phyloP scores from a whole-genome alignment of 2,113 vertebrate genomes.

The Callipepla californica region DNA sequence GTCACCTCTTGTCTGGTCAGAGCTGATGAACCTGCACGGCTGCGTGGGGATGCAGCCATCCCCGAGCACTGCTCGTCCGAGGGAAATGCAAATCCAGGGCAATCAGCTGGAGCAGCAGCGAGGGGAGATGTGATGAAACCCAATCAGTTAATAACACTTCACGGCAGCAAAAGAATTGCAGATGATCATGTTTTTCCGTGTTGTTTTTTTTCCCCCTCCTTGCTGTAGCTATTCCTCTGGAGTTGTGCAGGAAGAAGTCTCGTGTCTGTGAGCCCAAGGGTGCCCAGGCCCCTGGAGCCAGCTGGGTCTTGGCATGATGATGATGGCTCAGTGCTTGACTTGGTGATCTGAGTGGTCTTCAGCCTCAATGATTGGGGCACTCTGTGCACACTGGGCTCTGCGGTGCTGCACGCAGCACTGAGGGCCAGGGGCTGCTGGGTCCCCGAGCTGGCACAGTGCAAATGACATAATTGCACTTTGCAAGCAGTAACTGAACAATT shows the following conservation, averaged over 20 bases:
- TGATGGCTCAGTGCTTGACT: no score
- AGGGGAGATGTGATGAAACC: conserved; percentile 40
- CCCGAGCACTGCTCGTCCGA: not conserved
- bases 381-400: no score
- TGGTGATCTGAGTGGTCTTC: no score
- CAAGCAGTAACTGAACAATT: not conserved
- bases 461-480: not conserved
- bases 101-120: not conserved
- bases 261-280: not conserved
- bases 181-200: not conserved
- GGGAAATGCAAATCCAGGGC: conserved; percentile 42
- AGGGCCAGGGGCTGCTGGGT: no score
- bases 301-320: no score
- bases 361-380: no score
- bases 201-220: not conserved
- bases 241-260: not conserved
- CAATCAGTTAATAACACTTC: conserved; percentile 62
- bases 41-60: not conserved
- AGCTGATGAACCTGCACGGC: not conserved
- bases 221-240: not conserved
- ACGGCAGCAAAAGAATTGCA: conserved; percentile 22
- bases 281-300: not conserved
- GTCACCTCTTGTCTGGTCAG: not conserved
- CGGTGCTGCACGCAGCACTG: no score
- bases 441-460: not conserved